Percentiles rank a stretch among this genome's conserved stretches.
These are phyloP conservation scores for Caenorhabditis sp. DNA, from an alignment of 2,888 invertebrate genomes.

Conservation along the genomic window DNA sequence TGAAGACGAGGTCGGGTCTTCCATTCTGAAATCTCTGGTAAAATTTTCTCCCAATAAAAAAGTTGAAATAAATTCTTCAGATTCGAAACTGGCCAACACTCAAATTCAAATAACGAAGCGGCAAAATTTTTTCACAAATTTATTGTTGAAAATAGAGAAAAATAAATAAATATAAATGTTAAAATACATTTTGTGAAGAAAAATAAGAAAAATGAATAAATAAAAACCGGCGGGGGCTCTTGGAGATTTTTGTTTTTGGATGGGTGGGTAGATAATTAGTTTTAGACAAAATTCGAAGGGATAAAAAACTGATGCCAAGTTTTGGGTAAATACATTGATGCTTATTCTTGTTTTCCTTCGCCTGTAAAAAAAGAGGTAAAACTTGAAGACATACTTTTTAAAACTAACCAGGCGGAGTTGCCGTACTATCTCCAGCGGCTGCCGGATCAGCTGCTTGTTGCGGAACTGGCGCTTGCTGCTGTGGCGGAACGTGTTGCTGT, in stretches of 20 bases:
- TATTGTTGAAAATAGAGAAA: background rate
- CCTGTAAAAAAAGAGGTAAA: too few species aligned
- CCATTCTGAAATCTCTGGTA: background rate
- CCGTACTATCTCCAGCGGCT: constrained; percentile 35
- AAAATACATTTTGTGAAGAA: background rate
- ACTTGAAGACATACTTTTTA: too few species aligned
- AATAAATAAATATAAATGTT: constrained; percentile 2
- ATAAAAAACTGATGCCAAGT: background rate
- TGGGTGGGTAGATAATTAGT: background rate
- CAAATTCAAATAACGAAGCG: background rate
- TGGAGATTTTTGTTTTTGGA: background rate
- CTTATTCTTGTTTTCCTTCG: background rate
- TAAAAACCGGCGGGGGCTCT: constrained; percentile 3
- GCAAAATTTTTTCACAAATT: background rate
- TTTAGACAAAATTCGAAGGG: background rate
- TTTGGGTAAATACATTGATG: background rate
- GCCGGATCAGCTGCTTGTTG: constrained; percentile 12
- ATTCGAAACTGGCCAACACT: background rate
- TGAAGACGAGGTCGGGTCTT: background rate
- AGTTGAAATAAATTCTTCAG: background rate
- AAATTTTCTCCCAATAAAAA: background rate
- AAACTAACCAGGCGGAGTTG: constrained; percentile 57
- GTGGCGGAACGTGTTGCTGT: constrained; percentile 35
- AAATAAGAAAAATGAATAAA: background rate
- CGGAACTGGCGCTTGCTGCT: constrained; percentile 29